Conservation (phyloP, 37 sponge, comb jelly and placozoan species). For the Bolinopsis microptera region DNA sequence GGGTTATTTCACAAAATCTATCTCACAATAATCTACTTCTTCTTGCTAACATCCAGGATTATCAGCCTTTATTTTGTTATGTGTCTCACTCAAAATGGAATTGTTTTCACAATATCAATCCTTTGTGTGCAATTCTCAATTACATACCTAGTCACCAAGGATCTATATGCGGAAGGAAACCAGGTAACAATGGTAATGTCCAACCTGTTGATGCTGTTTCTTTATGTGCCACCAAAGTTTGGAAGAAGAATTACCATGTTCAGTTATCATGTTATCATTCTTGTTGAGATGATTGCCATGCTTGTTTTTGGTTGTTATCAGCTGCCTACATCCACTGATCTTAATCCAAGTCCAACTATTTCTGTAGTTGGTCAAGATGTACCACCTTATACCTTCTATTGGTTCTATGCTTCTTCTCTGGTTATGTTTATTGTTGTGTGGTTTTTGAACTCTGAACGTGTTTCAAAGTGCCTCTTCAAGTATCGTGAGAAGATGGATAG, state of each 20-base stretch:
- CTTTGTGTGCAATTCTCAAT: background rate
- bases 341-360: background rate
- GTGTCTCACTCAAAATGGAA: background rate
- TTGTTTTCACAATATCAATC: slow-evolving; percentile 10
- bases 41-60: background rate
- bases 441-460: background rate
- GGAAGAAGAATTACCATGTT: background rate
- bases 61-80: background rate
- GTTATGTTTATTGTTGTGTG: background rate
- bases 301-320: background rate
- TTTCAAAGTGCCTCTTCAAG: slow-evolving; percentile 7
- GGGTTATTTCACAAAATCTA: background rate
- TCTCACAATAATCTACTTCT: background rate
- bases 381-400: background rate
- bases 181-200: background rate
- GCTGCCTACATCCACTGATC: background rate
- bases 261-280: background rate
- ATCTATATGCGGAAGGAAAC: slow-evolving; percentile 1
- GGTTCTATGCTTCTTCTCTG: background rate
- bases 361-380: slow-evolving; percentile 14
- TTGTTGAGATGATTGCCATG: background rate
- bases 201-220: slow-evolving; percentile 5
- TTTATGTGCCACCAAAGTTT: slow-evolving; percentile 9
- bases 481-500: background rate
- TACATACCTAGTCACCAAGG: background rate